Evolutionary conservation across 2,113 vertebrate species (phyloP).

Genomic region (Xiphophorus couchianus): DNA sequence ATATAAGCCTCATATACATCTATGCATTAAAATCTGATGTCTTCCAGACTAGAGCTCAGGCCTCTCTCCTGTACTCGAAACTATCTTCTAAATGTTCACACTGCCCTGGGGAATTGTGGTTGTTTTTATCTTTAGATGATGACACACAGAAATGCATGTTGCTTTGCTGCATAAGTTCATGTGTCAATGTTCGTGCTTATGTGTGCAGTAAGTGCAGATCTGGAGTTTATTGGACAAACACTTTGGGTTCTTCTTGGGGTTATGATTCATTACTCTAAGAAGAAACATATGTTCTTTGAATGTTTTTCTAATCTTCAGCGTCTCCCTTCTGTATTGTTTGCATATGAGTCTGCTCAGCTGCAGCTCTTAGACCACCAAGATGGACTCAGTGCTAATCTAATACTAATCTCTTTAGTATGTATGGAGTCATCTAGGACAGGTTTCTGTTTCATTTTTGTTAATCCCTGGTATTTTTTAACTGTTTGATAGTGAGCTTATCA

Average conservation of each 20-base stretch:
- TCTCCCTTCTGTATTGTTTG: slow-evolving; percentile 16
- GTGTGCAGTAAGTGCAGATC: not conserved
- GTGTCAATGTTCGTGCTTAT: not conserved
- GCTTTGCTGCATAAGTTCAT: not conserved
- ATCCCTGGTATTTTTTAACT: not conserved
- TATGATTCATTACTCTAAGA: not conserved
- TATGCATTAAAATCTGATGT: not conserved
- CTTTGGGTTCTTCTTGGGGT: slow-evolving; percentile 1
- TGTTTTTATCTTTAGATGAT: slow-evolving; percentile 1
- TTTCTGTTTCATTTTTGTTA: not conserved
- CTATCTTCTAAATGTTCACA: not conserved
- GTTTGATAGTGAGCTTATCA: not conserved
- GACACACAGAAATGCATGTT: not conserved
- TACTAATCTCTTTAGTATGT: not conserved
- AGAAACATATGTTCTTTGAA: not conserved
- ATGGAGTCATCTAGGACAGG: not conserved
- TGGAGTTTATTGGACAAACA: not conserved
- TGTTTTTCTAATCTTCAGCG: not conserved
- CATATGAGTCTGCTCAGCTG: slow-evolving; percentile 40
- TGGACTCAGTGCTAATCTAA: slow-evolving; percentile 21
- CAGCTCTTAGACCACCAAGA: slow-evolving; percentile 31
- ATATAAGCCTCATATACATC: not conserved
- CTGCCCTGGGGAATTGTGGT: slow-evolving; percentile 1
- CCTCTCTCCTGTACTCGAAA: not conserved
- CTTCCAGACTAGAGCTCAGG: not conserved